Evolutionary conservation across 2,888 invertebrate species (phyloP), one percentile per base, ranked within the genome.

Genomic region (Meiosimyza decipiens): DNA sequence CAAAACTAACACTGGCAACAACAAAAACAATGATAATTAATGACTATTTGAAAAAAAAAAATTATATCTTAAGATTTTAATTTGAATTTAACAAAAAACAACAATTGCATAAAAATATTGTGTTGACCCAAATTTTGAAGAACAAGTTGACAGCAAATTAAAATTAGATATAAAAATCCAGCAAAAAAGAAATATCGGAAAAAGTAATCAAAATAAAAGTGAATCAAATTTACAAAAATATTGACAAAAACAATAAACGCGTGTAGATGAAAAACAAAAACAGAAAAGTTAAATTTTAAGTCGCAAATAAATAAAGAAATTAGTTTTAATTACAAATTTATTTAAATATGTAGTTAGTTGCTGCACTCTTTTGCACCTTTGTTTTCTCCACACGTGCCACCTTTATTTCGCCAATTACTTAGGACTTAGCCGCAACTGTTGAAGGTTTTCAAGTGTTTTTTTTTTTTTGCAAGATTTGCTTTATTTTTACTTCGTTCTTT

Each of bases 391-490:
- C 40, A 40, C 40, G 40, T 40, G 40, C 40, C 40, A 40, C 40
- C 40, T 40, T 40, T 40, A 40, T 40, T 40, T 40, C 9, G 40
- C 9, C 40, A 40, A 40, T 40, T 40, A 40, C 40, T 40, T 40
- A 2, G 40, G 40, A 40, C 9, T 40, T 1, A 9, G 40, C 40
- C 6, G 40, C 40, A 1, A 40, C 40, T 40, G n/a, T 40, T 40
- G 40, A 9, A 6, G 40, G 6, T 62, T 71, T 75, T 54, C 16
- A 16, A 47, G 67, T 63, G 50, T 51, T 52, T 18, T 40, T 54
- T 71, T 5, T 33, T 60, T 68, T 33, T 52, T 40, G 28, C 50
- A 60, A 67, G 51, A 69, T 68, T 73, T 73, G 70, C 74, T 69
- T 65, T 22, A 15, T 50, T 71, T 69, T 11, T 33, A 12, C 15